Evolutionary conservation across 2,113 vertebrate genomes (phyloP).

Genomic region (Corythornis vintsioides): DNA sequence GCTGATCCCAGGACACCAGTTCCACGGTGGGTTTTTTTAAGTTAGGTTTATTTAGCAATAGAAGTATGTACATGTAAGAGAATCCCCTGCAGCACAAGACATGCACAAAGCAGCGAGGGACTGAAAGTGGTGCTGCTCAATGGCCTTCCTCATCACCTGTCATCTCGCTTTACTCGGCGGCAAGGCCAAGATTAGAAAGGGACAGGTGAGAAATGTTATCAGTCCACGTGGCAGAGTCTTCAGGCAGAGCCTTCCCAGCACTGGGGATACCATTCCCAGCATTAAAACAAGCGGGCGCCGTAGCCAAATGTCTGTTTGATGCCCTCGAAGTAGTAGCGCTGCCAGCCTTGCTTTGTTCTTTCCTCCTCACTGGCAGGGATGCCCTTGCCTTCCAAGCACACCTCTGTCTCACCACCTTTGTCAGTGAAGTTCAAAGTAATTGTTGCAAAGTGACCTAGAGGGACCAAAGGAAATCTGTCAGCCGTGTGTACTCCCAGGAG

Average conservation of each 20-base stretch:
- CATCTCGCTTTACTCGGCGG: slow-evolving; percentile 68
- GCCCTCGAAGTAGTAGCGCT: slow-evolving; percentile 90
- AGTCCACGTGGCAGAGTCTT: slow-evolving; percentile 70
- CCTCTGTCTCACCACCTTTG: slow-evolving; percentile 83
- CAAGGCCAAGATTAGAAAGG: slow-evolving; percentile 63
- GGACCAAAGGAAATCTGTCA: slow-evolving; percentile 34
- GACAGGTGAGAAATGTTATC: slow-evolving; percentile 62
- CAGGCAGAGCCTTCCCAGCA: neutral
- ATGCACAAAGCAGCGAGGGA: slow-evolving; percentile 78
- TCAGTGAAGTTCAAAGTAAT: slow-evolving; percentile 84
- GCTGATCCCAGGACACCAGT: neutral
- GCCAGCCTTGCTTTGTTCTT: slow-evolving; percentile 90
- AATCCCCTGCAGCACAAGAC: slow-evolving; percentile 80
- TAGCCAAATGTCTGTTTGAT: slow-evolving; percentile 96
- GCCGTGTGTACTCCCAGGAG: neutral
- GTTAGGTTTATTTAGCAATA: slow-evolving; percentile 84
- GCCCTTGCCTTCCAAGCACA: slow-evolving; percentile 84
- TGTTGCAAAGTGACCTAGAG: slow-evolving; percentile 87
- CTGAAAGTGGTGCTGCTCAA: slow-evolving; percentile 65
- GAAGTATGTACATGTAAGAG: slow-evolving; percentile 83
- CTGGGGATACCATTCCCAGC: neutral
- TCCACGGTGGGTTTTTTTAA: slow-evolving; percentile 71
- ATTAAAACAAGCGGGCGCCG: slow-evolving; percentile 88
- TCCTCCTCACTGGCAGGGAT: slow-evolving; percentile 88
- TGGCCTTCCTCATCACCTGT: slow-evolving; percentile 72